Evolutionary conservation across 2,888 invertebrate species (phyloP).

Genomic region (Altica lythri): DNA sequence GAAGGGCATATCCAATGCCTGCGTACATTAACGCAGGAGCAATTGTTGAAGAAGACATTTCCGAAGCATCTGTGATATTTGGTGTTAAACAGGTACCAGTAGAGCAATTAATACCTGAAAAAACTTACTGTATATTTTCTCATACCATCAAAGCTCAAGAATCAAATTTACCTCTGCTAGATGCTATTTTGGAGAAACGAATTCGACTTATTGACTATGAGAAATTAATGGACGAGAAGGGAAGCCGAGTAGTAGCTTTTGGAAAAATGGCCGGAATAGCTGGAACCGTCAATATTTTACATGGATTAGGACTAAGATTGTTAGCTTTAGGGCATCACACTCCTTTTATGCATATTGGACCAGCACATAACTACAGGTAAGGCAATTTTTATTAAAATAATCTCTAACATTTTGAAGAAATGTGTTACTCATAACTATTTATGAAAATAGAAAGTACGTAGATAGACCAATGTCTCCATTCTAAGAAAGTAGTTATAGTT

Average conservation of each 20-base stretch:
- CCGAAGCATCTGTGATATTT: conserved; percentile 93
- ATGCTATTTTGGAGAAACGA: conserved; percentile 94
- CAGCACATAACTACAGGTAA: conserved; percentile 89
- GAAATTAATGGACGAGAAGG: conserved; percentile 83
- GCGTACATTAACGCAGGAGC: conserved; percentile 93
- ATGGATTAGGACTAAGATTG: conserved; percentile 91
- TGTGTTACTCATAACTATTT: too few species aligned
- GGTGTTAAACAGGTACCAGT: conserved; percentile 94
- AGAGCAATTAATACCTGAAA: conserved; percentile 90
- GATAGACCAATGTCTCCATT: too few species aligned
- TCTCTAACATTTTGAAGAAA: too few species aligned
- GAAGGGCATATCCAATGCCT: conserved; percentile 97
- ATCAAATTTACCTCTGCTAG: conserved; percentile 95
- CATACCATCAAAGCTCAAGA: conserved; percentile 99
- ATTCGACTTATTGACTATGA: conserved; percentile 98
- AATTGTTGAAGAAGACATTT: conserved; percentile 92
- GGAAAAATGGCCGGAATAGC: conserved; percentile 99
- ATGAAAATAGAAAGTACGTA: too few species aligned
- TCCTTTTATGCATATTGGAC: conserved; percentile 98
- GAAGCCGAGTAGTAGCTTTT: conserved; percentile 91
- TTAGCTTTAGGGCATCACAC: conserved; percentile 98
- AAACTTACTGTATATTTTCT: conserved; percentile 98
- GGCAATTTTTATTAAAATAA: neutral
- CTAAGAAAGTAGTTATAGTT: too few species aligned
- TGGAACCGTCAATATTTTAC: conserved; percentile 98